Evolutionary conservation across 2,888 invertebrate genomes (phyloP), one percentile per base, ranked within the genome.

Genomic region (Sphecodes monilicornis): DNA sequence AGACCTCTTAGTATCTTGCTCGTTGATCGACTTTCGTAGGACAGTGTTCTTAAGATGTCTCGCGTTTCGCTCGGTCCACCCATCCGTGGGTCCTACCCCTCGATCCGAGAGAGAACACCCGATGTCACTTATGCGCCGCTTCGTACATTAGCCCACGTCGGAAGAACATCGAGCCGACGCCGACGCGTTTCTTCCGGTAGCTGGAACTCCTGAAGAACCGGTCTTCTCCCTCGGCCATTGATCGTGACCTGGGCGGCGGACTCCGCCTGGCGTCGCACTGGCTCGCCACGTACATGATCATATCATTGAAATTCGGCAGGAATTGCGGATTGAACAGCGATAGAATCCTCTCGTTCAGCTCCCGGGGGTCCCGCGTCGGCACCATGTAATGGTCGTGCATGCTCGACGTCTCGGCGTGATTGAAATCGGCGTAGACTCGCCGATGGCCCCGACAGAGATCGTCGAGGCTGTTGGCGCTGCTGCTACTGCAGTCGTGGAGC

Each of bases 271-370:
- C 73, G 43, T 91, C 90, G 70, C 89, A 86, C 60, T 92, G 91
- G 68, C 80, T 82, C 26, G 88, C 87, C 54, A 93, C 92, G 83
- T 92, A 92, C 90, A 92, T 93, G 29, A 94, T 90, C 93, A 93
- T 92, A 82, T 94, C 94, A 87, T 93, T 93, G 86, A 94, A 94
- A 81, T 94, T 94, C 50, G 94, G 94, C 82, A 94, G 89, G 86
- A 94, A 94, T 80, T 94, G 94, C 0, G 94, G 94, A 76, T 93
- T 93, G 81, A 94, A 94, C 71, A 94, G 90, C 75, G 94, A 94
- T 76, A 93, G 87, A 29, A 93, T 91, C 78, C 77, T 90, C 89
- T 92, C 91, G 83, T 92, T 90, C 54, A 90, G 43, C 54, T 90
- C 91, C 3, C 85, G 74, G 0, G 91, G 90, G 64, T 86, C 86